Conservation (phyloP, 2,797 vertebrate species). For the Nasua narica region DNA sequence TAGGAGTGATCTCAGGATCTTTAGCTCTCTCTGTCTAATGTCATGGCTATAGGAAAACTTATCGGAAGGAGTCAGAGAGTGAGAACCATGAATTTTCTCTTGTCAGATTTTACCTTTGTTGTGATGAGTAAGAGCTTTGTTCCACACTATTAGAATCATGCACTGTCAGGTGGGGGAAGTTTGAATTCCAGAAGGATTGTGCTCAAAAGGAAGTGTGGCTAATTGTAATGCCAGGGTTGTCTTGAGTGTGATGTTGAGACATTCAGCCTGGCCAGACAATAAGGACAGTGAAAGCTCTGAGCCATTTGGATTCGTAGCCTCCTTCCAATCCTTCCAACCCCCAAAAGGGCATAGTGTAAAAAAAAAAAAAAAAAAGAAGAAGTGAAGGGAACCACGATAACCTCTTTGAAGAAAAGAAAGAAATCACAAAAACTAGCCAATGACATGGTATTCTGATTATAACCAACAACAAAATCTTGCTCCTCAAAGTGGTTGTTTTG, state of each 20-base stretch:
- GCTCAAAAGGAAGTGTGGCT: conserved; percentile 52
- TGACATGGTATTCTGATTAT: background rate
- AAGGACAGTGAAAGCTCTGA: background rate
- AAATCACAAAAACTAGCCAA: background rate
- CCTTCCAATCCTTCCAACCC: background rate
- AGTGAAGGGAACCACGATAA: background rate
- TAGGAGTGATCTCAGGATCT: background rate
- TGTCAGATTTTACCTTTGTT: conserved; percentile 63
- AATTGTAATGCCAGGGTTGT: conserved; percentile 69
- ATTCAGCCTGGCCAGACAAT: conserved; percentile 33
- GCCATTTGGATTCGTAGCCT: background rate
- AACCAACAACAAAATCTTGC: background rate
- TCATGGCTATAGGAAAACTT: conserved; percentile 56
- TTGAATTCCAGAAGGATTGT: conserved; percentile 22
- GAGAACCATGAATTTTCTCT: conserved; percentile 69
- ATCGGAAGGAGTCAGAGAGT: conserved; percentile 29
- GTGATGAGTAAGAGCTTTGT: conserved; percentile 39
- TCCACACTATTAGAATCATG: conserved; percentile 35
- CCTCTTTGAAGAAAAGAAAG: background rate
- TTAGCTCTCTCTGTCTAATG: conserved; percentile 52
- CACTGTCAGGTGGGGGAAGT: background rate
- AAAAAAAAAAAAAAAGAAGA: background rate
- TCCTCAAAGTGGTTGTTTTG: background rate
- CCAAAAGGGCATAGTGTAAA: background rate
- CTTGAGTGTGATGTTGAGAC: conserved; percentile 35